Conservation (phyloP, 2,888 invertebrate species). For the Hypercompe scribonia region DNA sequence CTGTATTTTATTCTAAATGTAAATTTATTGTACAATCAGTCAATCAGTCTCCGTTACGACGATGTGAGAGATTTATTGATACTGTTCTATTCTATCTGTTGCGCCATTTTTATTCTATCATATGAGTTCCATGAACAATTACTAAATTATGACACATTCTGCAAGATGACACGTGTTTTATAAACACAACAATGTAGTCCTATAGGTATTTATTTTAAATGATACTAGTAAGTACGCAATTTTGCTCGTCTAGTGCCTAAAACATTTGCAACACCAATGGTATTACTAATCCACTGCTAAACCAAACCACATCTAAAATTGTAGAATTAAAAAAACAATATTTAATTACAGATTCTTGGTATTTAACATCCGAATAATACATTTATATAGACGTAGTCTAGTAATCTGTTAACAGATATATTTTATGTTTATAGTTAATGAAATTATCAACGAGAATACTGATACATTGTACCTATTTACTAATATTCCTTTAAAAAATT, state of each 20-base stretch:
- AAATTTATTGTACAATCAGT: background rate
- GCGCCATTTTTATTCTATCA: background rate
- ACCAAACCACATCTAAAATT: fast-evolving
- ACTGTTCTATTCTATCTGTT: background rate
- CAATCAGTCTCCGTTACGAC: background rate
- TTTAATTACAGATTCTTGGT: no score
- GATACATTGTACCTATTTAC: background rate
- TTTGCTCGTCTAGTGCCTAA: background rate
- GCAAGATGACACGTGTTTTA: background rate
- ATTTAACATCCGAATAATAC: no score
- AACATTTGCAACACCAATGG: background rate
- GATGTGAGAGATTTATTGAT: background rate
- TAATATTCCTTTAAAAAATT: no score
- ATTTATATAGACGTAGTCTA: no score
- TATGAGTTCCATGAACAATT: background rate
- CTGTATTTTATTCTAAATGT: background rate
- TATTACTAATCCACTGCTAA: background rate
- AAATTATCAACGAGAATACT: background rate
- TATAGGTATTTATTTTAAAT: background rate
- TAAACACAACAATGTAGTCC: background rate
- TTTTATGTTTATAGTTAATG: no score
- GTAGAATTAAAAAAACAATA: no score
- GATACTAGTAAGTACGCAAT: background rate
- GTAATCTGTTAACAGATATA: no score
- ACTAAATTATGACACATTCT: background rate